phyloP scores from a whole-genome alignment of 1,140 invertebrate species.

The Anoplolepis gracilipes region DNA sequence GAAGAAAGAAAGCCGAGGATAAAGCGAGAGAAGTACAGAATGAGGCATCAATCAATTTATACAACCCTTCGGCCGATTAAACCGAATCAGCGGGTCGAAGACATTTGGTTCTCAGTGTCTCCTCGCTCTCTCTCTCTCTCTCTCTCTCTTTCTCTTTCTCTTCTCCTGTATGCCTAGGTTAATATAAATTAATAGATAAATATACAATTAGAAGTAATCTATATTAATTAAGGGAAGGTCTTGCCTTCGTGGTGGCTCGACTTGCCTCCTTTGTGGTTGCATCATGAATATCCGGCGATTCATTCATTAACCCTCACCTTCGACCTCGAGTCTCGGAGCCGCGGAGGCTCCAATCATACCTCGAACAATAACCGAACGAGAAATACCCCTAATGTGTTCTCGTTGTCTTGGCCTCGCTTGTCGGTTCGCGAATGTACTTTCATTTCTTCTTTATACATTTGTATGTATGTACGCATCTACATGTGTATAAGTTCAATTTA shows the following conservation, averaged over 20 bases:
- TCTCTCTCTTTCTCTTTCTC: conserved; percentile 18
- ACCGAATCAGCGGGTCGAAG: conserved; percentile 81
- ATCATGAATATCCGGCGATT: conserved; percentile 85
- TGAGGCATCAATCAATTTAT: conserved; percentile 83
- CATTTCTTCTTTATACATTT: not conserved
- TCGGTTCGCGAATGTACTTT: conserved; percentile 35
- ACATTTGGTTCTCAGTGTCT: conserved; percentile 75
- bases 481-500: not conserved
- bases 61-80: conserved; percentile 83
- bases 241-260: conserved; percentile 77
- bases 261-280: conserved; percentile 81
- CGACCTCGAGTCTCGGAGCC: conserved; percentile 76
- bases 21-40: conserved; percentile 61
- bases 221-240: conserved; percentile 85
- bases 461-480: too few relatives aligned
- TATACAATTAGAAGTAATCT: conserved; percentile 86
- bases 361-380: conserved; percentile 81
- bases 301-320: conserved; percentile 85
- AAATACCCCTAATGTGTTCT: conserved; percentile 72
- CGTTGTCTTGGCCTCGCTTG: conserved; percentile 51
- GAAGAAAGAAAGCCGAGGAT: conserved; percentile 49
- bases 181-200: conserved; percentile 86
- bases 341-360: conserved; percentile 73
- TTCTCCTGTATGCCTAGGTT: conserved; percentile 70
- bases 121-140: conserved; percentile 31